Base-by-base conservation (phyloP, 1,140 invertebrate species). In the Chrysoperla carnea region DNA sequence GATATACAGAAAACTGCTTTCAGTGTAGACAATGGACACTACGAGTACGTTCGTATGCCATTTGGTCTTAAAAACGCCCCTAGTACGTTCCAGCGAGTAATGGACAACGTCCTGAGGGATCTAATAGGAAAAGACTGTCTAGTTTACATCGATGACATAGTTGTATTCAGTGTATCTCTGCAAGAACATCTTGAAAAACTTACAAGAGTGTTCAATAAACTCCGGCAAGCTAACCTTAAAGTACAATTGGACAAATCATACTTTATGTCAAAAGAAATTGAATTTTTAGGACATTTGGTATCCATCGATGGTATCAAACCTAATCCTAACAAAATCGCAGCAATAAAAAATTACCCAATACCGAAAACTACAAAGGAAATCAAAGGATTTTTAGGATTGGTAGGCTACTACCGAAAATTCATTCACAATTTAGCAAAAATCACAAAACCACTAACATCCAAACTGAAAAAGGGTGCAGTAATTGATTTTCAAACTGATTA, bases 1-100 rank as follows among this genome's bases (percentile, higher is more conserved):
- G 53, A 56, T 37, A 56, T 49, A 7, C 46, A 56, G 7, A 71
- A 69, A 54, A 72, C 67, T 0, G 66, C 64, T 0, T 70, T 72
- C 50, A 48, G 46, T 6, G 52, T 49, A 17, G 39, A 53, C 29
- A 43, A 51, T 37, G 60, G 57, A 0, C 56, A 60, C 47, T 62
- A 55, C 36, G 55, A 60, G 42, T 68, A 60, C 40, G 36, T 48
- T 6, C 33, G 59, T 36, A 61, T 67, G 58, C 60, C 62, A 1
- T 66, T 63, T 44, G 63, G 63, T 1, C 41, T 66, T 1, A 56
- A 56, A 39, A 62, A 61, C 37, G 57, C n/a, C n/a, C n/a, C n/a
- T n/a, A n/a, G n/a, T 0, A 64, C 63, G 7, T 68, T 69, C 45
- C 62, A 69, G 46, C 41, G 58, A n/a, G 37, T 59, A n/a, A 64